These are phyloP conservation scores for Calonectris borealis DNA, from an alignment of 2,113 vertebrate species.

Conservation along the genomic window DNA sequence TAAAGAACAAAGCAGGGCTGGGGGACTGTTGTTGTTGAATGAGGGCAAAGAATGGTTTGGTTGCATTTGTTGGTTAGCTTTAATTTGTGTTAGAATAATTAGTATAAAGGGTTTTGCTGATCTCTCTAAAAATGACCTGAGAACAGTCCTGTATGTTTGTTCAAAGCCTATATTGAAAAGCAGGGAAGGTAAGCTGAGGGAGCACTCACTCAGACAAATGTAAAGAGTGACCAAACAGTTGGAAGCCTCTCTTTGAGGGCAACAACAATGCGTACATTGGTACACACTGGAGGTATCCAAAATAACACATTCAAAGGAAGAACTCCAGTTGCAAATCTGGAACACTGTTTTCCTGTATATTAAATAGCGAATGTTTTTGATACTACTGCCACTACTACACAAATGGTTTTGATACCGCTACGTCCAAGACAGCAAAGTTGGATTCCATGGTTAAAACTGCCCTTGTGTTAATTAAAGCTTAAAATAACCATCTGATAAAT, in stretches of 20 bases:
- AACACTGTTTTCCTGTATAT: background rate
- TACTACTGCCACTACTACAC: background rate
- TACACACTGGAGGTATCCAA: background rate
- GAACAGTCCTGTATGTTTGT: background rate
- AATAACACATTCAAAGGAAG: background rate
- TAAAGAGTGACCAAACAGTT: background rate
- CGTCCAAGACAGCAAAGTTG: background rate
- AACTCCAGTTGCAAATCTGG: background rate
- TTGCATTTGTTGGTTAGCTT: background rate
- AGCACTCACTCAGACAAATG: background rate
- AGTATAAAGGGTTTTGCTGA: background rate
- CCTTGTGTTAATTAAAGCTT: background rate
- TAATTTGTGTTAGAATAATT: background rate
- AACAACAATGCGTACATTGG: rapidly evolving
- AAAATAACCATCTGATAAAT: background rate
- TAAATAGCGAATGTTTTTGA: background rate
- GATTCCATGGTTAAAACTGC: background rate
- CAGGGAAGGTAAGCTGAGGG: background rate
- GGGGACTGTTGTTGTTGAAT: background rate
- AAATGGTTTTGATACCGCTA: background rate
- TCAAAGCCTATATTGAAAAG: background rate
- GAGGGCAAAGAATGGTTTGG: too few species aligned
- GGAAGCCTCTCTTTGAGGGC: background rate
- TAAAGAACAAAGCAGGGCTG: background rate
- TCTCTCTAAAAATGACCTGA: background rate